Conservation (phyloP, 2,113 vertebrate species). For the Ibidorhyncha struthersii region DNA sequence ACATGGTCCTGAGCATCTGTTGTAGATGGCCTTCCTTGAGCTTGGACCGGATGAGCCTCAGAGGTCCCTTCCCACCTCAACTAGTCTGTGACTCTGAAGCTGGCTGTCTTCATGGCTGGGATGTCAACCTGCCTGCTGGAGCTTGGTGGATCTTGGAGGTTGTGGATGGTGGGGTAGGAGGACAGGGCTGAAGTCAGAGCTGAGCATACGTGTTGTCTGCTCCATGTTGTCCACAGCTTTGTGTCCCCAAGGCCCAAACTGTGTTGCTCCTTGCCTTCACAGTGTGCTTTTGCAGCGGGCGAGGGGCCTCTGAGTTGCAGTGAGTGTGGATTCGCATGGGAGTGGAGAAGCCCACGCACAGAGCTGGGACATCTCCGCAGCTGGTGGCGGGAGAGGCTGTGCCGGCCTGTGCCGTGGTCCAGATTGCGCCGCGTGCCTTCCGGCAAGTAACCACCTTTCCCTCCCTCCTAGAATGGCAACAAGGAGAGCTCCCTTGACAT, state of each 20-base stretch:
- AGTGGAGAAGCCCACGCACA: not conserved
- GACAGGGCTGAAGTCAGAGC: not conserved
- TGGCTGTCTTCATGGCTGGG: not conserved
- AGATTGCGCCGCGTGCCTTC: fast-evolving
- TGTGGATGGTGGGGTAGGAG: not conserved
- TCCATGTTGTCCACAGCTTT: not conserved
- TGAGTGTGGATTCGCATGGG: not conserved
- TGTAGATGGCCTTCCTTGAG: not conserved
- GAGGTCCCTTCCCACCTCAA: not conserved
- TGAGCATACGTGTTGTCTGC: not conserved
- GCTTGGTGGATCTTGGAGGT: not conserved
- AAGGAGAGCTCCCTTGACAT: conserved; percentile 89
- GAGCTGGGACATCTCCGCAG: fast-evolving
- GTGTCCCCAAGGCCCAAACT: not conserved
- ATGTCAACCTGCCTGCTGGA: not conserved
- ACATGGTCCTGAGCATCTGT: not conserved
- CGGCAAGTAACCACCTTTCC: not conserved
- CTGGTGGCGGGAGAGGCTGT: not conserved
- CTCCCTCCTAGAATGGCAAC: conserved; percentile 88
- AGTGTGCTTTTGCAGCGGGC: fast-evolving
- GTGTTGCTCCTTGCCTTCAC: not conserved
- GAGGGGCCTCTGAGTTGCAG: not conserved
- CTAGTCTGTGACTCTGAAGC: not conserved
- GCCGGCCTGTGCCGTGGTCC: not conserved
- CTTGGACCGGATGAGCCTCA: not conserved